A percentile compares a stretch with the other conserved stretches of the same genome.
Evolutionary conservation across 2,888 invertebrate species (phyloP).

Genomic region (Dasysyrphus tricinctus): DNA sequence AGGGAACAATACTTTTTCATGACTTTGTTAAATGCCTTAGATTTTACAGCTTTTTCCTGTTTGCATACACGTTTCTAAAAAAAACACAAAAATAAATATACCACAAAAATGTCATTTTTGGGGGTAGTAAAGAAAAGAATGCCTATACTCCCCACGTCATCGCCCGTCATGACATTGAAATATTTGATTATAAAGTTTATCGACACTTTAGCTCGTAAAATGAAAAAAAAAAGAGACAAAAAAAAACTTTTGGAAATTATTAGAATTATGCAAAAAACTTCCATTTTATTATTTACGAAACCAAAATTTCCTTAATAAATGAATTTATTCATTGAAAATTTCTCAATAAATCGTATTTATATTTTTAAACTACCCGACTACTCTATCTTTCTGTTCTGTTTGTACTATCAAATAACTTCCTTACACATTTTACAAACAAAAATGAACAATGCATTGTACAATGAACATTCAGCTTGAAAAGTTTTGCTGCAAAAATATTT

Average conservation of each 20-base stretch:
- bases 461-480: neutral
- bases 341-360: conserved; percentile 9
- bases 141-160: too few relatives aligned
- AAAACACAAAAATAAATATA: neutral
- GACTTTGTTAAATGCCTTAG: conserved; percentile 29
- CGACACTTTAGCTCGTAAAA: neutral
- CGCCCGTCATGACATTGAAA: neutral
- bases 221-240: neutral
- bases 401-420: neutral
- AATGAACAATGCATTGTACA: neutral
- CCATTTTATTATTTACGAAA: conserved; percentile 2
- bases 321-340: neutral
- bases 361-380: conserved; percentile 8
- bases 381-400: neutral
- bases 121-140: conserved; percentile 4
- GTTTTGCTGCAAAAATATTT: conserved; percentile 14
- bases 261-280: conserved; percentile 22
- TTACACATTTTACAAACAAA: neutral
- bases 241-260: conserved; percentile 5
- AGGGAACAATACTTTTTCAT: conserved; percentile 26
- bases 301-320: conserved; percentile 7
- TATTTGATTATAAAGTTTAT: conserved; percentile 22
- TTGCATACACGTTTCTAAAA: neutral
- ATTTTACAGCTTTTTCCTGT: conserved; percentile 13
- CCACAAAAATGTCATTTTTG: conserved; percentile 7